Base-by-base conservation (phyloP, 2,113 vertebrate genomes). In the Epinephelus lanceolatus region DNA sequence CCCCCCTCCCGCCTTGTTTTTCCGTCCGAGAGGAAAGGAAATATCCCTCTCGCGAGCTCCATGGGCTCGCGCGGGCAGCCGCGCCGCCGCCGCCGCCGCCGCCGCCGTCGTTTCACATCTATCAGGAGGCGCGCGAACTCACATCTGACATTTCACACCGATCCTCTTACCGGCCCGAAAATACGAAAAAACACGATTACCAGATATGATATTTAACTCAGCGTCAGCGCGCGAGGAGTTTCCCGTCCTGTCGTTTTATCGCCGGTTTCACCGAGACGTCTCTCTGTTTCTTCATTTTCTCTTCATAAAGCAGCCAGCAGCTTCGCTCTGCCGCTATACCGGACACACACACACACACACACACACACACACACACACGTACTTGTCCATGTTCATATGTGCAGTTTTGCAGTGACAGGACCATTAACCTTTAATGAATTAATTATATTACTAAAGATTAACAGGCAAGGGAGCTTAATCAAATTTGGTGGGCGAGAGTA, bases 21-120 rank as follows among this genome's bases (percentile, higher is more conserved):
- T 93, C 91, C 61, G 79, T 91, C 88, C 80, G 87, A 69, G 83
- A 92, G 95, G 95, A 91, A 90, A 90, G 94, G 95, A 95, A 94
- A 94, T 81, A 90, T 91, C 86, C 91, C 92, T 89, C 90, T 86
- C 91, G 83, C 89, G 85, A 87, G 90, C 91, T 89, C 85, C 71
- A 52, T 85, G 70, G 86, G 87, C 88, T 88, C 89, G 90, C 90
- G 86, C 80, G 23, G 72, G 63, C 71, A 82, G 93, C 78, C 84
- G 90, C 86, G 89, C 86, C 62, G 42, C 23, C 4, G 51, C 52
- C 61, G 33, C 33, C 6, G 33, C 33, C 52, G 33, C 33, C 6
- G 33, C 33, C 52, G 75, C 80, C 84, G 88, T 85, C 87, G 86
- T 87, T 80, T 87, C 88, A 75, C 86, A 91, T 93, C 90, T 83